Conservation (phyloP, 2,113 vertebrate genomes). For the Odocoileus hemionus region DNA sequence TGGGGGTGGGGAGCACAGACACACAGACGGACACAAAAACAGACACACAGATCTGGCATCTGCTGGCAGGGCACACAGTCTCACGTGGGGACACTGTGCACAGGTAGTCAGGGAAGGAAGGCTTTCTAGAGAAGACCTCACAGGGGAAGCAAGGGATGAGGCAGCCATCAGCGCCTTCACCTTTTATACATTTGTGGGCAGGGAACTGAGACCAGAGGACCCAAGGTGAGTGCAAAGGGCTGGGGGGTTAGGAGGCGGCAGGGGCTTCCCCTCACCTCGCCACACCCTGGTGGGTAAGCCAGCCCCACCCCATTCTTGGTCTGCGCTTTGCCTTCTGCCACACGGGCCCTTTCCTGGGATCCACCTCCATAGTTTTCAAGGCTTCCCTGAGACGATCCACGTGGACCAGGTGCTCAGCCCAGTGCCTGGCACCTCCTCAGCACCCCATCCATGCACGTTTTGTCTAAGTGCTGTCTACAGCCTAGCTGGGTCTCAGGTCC, state of each 20-base stretch:
- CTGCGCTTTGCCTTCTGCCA: conserved; percentile 32
- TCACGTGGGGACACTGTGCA: conserved; percentile 43
- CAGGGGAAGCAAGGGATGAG: conserved; percentile 25
- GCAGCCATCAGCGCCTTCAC: conserved; percentile 52
- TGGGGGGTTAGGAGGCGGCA: not conserved
- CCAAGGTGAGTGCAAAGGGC: not conserved
- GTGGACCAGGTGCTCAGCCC: conserved; percentile 42
- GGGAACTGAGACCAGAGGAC: conserved; percentile 15
- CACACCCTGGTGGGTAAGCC: not conserved
- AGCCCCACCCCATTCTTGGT: not conserved
- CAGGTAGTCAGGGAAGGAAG: conserved; percentile 40
- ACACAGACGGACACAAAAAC: not conserved
- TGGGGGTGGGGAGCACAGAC: not conserved
- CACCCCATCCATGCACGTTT: conserved; percentile 33
- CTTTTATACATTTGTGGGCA: conserved; percentile 48
- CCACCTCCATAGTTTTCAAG: conserved; percentile 58
- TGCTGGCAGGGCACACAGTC: conserved; percentile 51
- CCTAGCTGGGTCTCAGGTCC: conserved; percentile 46
- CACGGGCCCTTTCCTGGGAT: conserved; percentile 44
- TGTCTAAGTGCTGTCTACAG: conserved; percentile 65
- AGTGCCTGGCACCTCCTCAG: conserved; percentile 40
- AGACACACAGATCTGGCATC: conserved; percentile 30
- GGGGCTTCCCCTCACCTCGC: not conserved
- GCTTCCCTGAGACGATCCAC: conserved; percentile 71
- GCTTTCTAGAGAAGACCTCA: conserved; percentile 51